phyloP scores from a whole-genome alignment of 2,797 vertebrate species.

The Orientallactaga sibirica region DNA sequence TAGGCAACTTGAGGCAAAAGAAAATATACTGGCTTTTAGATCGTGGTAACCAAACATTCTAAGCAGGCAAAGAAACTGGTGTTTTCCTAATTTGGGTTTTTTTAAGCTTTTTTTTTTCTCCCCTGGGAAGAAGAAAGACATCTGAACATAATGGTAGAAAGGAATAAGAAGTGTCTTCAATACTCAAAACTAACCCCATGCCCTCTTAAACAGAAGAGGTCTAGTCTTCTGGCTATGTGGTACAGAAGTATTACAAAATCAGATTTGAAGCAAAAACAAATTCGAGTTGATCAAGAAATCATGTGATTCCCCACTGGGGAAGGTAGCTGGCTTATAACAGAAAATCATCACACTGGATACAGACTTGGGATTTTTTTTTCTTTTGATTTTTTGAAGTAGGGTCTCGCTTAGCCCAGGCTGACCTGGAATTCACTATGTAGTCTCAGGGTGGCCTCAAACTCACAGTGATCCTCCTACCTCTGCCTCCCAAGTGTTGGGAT shows the following conservation, averaged over 20 bases:
- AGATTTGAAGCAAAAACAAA: conserved; percentile 12
- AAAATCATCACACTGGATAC: neutral
- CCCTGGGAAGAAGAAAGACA: neutral
- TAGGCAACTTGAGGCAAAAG: neutral
- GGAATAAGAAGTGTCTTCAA: neutral
- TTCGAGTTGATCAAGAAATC: neutral
- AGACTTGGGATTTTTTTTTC: neutral
- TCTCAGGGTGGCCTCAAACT: too few species aligned
- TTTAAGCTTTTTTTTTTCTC: neutral
- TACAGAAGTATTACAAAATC: neutral
- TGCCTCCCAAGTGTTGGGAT: too few species aligned
- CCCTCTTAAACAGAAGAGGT: neutral
- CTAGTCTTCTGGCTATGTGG: neutral
- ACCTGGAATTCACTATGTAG: too few species aligned
- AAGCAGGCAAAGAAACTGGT: neutral
- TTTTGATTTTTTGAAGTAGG: too few species aligned
- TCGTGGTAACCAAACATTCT: neutral
- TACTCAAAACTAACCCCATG: neutral
- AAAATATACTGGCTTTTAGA: neutral
- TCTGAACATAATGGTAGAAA: neutral
- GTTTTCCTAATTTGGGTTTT: neutral
- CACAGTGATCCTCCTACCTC: too few species aligned
- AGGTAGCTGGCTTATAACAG: neutral
- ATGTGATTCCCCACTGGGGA: neutral
- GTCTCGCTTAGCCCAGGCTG: too few species aligned